These are phyloP conservation scores for Meiosimyza platycephala DNA, from an alignment of 2,888 invertebrate genomes.

Conservation along the genomic window DNA sequence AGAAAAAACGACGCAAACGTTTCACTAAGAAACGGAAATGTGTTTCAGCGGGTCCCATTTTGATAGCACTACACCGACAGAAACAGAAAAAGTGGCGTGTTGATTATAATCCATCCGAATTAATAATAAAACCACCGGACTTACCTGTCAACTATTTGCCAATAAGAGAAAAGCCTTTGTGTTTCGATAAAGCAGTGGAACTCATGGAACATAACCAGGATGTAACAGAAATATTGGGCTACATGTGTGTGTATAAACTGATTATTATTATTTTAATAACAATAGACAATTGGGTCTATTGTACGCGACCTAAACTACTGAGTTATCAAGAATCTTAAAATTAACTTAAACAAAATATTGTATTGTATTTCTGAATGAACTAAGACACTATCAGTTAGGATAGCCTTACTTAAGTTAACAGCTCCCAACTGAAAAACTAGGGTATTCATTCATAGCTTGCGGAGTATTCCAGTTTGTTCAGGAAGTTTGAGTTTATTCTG, in stretches of 20 bases:
- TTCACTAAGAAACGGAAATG: slow-evolving; percentile 62
- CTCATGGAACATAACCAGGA: slow-evolving; percentile 27
- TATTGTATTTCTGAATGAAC: too few species aligned
- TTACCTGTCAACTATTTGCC: slow-evolving; percentile 44
- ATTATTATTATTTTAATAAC: too few species aligned
- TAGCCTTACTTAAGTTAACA: too few species aligned
- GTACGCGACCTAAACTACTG: not conserved
- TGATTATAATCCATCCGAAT: not conserved
- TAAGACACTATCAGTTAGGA: too few species aligned
- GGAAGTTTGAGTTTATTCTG: too few species aligned
- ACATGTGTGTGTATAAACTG: slow-evolving; percentile 54
- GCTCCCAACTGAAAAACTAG: too few species aligned
- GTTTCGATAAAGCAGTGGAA: slow-evolving; percentile 43
- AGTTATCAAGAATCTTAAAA: not conserved
- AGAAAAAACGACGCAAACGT: slow-evolving; percentile 57
- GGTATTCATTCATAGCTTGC: too few species aligned
- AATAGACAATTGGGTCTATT: not conserved
- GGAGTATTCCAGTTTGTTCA: too few species aligned
- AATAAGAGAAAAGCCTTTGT: slow-evolving; percentile 52
- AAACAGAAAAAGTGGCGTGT: slow-evolving; percentile 38
- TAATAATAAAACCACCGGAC: not conserved
- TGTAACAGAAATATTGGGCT: slow-evolving; percentile 48
- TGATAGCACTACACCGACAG: slow-evolving; percentile 53
- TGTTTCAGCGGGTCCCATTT: slow-evolving; percentile 64
- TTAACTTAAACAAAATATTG: too few species aligned